Evolutionary conservation across 1,140 invertebrate species (phyloP).

Genomic region (Drosophila malerkotliana): DNA sequence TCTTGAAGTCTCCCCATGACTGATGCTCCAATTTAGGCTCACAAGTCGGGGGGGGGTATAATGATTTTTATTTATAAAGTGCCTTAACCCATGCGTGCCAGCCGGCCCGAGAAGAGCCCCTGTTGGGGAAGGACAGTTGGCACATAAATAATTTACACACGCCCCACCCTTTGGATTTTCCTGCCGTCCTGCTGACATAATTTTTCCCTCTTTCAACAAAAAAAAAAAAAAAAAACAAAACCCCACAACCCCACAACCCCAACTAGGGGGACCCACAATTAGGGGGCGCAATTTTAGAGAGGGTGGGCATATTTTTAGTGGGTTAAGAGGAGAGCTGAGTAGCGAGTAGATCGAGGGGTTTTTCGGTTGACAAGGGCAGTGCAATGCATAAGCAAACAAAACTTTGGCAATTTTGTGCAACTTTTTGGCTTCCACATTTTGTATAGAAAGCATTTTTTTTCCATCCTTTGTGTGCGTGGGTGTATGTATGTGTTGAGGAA

Average conservation of each 20-base stretch:
- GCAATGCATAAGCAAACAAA: slow-evolving; percentile 57
- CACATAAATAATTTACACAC: slow-evolving; percentile 77
- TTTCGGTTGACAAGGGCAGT: slow-evolving; percentile 25
- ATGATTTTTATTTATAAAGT: slow-evolving; percentile 79
- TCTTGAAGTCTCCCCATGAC: too few species aligned
- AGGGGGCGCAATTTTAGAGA: slow-evolving; percentile 8
- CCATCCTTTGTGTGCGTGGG: slow-evolving; percentile 30
- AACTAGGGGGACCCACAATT: slow-evolving; percentile 18
- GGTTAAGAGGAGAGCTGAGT: background rate
- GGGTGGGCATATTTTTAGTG: slow-evolving; percentile 11
- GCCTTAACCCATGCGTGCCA: slow-evolving; percentile 58
- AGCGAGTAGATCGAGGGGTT: background rate
- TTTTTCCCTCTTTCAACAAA: slow-evolving; percentile 30
- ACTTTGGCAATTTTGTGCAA: slow-evolving; percentile 73
- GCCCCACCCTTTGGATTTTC: slow-evolving; percentile 8
- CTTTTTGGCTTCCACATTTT: slow-evolving; percentile 63
- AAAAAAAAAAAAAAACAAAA: slow-evolving; percentile 10
- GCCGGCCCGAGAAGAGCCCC: background rate
- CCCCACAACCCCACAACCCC: background rate
- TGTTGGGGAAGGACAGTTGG: slow-evolving; percentile 60
- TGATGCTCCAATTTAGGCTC: too few species aligned
- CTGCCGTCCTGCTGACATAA: slow-evolving; percentile 68
- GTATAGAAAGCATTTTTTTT: slow-evolving; percentile 44
- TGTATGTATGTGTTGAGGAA: slow-evolving; percentile 33
- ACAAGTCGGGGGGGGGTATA: slow-evolving; percentile 25